Percentiles rank a stretch among this genome's conserved stretches.
Evolutionary conservation across 1,140 invertebrate species (phyloP).

Genomic region (Drosophila obscura): DNA sequence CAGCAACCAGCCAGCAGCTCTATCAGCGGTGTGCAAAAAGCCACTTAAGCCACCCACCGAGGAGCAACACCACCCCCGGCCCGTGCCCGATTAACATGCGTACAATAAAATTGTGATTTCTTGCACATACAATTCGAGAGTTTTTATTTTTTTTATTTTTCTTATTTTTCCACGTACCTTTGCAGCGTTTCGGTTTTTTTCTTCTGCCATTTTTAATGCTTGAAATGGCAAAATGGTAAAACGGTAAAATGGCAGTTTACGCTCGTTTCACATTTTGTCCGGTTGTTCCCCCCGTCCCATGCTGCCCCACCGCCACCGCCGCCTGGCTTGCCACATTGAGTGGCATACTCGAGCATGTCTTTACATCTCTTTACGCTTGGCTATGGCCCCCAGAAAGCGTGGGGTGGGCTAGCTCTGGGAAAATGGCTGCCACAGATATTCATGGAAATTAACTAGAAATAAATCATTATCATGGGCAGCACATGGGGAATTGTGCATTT

Average conservation of each 20-base stretch:
- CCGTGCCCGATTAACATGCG: slow-evolving; percentile 50
- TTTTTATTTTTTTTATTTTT: slow-evolving; percentile 19
- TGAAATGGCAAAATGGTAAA: slow-evolving; percentile 73
- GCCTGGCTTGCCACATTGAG: slow-evolving; percentile 64
- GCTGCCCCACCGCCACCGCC: slow-evolving; percentile 1
- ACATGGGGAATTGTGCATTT: slow-evolving; percentile 25
- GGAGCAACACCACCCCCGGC: slow-evolving; percentile 3
- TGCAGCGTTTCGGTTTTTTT: slow-evolving; percentile 7
- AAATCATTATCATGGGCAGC: slow-evolving; percentile 18
- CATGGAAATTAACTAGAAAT: slow-evolving; percentile 30
- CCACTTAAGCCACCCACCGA: slow-evolving; percentile 32
- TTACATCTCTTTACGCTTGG: slow-evolving; percentile 81
- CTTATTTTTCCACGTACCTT: slow-evolving; percentile 13
- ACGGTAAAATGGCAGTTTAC: slow-evolving; percentile 46
- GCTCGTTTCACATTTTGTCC: slow-evolving; percentile 75
- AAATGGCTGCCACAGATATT: slow-evolving; percentile 47
- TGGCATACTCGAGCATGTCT: slow-evolving; percentile 75
- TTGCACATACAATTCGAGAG: slow-evolving; percentile 60
- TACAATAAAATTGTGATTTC: slow-evolving; percentile 69
- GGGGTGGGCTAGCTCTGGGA: slow-evolving; percentile 13
- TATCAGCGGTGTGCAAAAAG: slow-evolving; percentile 23
- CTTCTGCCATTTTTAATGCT: slow-evolving; percentile 48
- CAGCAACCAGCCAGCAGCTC: slow-evolving; percentile 5
- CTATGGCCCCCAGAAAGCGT: slow-evolving; percentile 30
- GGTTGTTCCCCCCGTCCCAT: slow-evolving; percentile 19